These are phyloP conservation scores for Brachyhypopomus gauderio DNA, from an alignment of 2,113 vertebrate species.

Conservation along the genomic window DNA sequence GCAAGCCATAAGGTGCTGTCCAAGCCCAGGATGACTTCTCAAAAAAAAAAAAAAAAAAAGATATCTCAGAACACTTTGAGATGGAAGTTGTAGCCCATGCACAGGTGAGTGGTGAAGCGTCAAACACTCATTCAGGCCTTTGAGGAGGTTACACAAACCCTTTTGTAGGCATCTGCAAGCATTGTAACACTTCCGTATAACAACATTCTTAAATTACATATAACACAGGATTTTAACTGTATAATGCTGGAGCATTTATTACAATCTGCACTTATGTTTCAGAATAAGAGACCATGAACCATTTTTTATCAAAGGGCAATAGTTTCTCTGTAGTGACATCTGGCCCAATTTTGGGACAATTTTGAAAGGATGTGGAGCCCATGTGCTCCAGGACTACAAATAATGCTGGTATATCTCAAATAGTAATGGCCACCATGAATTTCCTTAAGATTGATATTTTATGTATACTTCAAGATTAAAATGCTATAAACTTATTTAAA, in stretches of 20 bases:
- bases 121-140: neutral
- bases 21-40: neutral
- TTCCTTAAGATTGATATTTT: neutral
- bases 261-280: too few relatives aligned
- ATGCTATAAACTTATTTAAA: neutral
- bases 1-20: neutral
- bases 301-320: too few relatives aligned
- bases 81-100: conserved; percentile 18
- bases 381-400: too few relatives aligned
- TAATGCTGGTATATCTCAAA: neutral
- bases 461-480: neutral
- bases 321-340: too few relatives aligned
- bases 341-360: too few relatives aligned
- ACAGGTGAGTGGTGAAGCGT: conserved; percentile 16
- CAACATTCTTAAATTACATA: neutral
- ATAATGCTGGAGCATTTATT: too few relatives aligned
- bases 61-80: neutral
- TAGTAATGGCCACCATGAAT: conserved; percentile 32
- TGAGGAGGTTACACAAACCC: neutral
- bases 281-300: too few relatives aligned
- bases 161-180: conserved; percentile 34
- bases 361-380: too few relatives aligned
- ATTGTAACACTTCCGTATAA: neutral
- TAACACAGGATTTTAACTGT: neutral
- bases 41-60: neutral